Percentiles rank a stretch among this genome's conserved stretches.
Conservation (phyloP, 2,113 vertebrate species). For the Struthidea cinerea region DNA sequence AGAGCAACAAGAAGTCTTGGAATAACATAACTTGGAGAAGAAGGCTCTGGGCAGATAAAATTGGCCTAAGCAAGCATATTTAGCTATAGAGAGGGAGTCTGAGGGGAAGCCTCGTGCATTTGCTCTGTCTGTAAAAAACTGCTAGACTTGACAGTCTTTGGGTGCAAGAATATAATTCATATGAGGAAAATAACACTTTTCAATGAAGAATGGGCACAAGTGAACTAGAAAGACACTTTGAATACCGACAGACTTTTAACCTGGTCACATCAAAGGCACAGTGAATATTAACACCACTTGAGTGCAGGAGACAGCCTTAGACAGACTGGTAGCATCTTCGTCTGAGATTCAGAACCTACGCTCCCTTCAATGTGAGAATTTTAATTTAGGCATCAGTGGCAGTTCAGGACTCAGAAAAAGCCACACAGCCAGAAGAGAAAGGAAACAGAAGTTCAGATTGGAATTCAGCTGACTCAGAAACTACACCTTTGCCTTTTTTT, state of each 20-base stretch:
- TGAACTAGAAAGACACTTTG: neutral
- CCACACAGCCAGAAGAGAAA: neutral
- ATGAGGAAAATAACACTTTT: neutral
- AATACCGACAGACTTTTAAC: neutral
- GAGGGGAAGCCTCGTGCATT: neutral
- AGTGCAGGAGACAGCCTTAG: neutral
- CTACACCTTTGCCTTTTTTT: neutral
- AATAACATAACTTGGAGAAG: neutral
- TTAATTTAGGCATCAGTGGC: neutral
- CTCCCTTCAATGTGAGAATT: neutral
- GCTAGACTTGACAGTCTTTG: neutral
- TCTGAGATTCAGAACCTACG: neutral
- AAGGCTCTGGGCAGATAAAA: neutral
- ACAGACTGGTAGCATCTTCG: neutral
- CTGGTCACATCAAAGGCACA: neutral
- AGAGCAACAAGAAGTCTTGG: neutral
- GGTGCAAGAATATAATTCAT: neutral
- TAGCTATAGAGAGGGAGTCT: neutral
- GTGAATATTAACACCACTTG: neutral
- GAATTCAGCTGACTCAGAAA: neutral
- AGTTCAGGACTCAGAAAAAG: neutral
- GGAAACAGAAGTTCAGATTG: neutral
- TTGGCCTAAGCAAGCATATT: neutral
- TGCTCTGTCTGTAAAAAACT: neutral
- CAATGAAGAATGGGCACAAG: neutral